These are phyloP conservation scores for Trichogramma pretiosum DNA, from an alignment of 1,140 invertebrate species.

Conservation along the genomic window DNA sequence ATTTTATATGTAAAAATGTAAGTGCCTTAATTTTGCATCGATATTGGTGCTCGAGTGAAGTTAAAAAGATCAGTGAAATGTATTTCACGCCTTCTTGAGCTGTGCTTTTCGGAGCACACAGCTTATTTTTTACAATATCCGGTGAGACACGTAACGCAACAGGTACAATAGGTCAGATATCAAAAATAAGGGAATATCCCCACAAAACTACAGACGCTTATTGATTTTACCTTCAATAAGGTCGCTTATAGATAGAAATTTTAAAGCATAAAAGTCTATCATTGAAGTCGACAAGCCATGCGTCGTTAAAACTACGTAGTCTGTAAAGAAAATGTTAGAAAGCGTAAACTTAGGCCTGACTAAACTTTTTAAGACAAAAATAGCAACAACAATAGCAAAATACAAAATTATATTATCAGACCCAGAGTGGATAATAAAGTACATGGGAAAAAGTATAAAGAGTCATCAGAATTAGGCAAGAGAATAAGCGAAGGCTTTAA, in stretches of 20 bases:
- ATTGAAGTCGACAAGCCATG: conserved; percentile 14
- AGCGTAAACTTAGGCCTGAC: no score
- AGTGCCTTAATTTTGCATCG: no score
- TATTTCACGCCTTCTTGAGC: no score
- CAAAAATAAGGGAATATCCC: background rate
- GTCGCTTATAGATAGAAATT: conserved; percentile 13
- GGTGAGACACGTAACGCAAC: no score
- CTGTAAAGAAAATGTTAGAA: background rate
- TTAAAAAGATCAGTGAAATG: no score
- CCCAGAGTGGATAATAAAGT: background rate
- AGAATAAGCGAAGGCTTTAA: background rate
- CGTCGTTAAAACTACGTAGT: conserved; percentile 8
- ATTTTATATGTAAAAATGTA: no score
- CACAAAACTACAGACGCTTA: background rate
- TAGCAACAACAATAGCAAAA: background rate
- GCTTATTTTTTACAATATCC: no score
- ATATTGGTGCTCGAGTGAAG: no score
- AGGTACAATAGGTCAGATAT: no score
- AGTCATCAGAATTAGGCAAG: background rate
- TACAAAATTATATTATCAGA: background rate
- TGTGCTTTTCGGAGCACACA: no score
- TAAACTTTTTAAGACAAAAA: conserved; percentile 3
- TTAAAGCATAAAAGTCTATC: conserved; percentile 16
- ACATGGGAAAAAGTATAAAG: background rate
- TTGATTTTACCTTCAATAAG: conserved; percentile 17